phyloP scores from a whole-genome alignment of 2,888 invertebrate genomes.

The Ennomos erosarius region DNA sequence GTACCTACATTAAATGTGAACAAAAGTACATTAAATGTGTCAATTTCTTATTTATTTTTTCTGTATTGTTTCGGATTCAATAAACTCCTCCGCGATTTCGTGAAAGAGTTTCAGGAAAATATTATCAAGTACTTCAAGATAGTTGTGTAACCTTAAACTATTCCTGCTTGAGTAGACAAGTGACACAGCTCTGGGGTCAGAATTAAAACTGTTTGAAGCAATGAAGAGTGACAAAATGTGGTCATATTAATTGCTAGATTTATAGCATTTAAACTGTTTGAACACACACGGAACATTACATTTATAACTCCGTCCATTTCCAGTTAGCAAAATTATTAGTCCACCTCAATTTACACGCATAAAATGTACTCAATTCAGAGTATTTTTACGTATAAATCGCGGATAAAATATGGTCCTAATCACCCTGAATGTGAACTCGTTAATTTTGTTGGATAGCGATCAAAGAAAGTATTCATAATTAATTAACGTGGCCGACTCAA shows the following conservation, averaged over 20 bases:
- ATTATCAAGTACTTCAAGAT: no score
- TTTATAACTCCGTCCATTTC: conserved; percentile 1
- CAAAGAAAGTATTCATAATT: conserved; percentile 28
- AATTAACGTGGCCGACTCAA: conserved; percentile 7
- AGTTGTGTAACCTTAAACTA: no score
- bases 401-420: conserved; percentile 6
- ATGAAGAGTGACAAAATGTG: conserved; percentile 2
- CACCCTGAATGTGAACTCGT: conserved; percentile 7
- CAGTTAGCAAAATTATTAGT: conserved; percentile 13
- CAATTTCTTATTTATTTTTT: no score
- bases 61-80: no score
- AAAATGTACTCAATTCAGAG: conserved; percentile 1
- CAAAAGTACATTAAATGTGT: no score
- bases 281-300: conserved; percentile 1
- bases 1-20: no score
- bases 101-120: no score
- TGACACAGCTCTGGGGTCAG: no score
- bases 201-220: no score
- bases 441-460: conserved; percentile 25
- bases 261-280: conserved; percentile 7
- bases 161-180: no score
- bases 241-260: conserved; percentile 2
- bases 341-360: conserved; percentile 10
- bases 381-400: conserved; percentile 6
- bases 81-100: no score